Evolutionary conservation across 2,113 vertebrate genomes (phyloP).

Genomic region (Corythaeola cristata): DNA sequence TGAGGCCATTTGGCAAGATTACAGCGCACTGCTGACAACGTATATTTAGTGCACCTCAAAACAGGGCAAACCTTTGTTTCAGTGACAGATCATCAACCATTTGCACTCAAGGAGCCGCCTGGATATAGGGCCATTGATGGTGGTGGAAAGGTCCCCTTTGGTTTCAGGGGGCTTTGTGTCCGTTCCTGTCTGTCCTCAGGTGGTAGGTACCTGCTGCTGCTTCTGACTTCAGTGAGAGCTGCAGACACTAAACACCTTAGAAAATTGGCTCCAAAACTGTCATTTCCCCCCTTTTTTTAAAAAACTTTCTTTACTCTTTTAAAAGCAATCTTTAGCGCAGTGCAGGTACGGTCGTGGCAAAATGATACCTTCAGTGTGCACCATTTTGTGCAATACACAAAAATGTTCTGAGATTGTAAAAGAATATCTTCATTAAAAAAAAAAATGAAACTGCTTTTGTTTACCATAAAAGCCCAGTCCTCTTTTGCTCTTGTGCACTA

Average conservation of each 20-base stretch:
- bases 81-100: not conserved
- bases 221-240: not conserved
- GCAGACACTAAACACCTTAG: not conserved
- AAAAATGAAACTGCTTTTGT: slow-evolving; percentile 16
- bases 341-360: not conserved
- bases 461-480: not conserved
- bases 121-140: not conserved
- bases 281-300: not conserved
- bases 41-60: not conserved
- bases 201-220: not conserved
- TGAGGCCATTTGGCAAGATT: not conserved
- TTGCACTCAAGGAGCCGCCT: not conserved
- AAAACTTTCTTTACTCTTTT: not conserved
- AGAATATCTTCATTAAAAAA: slow-evolving; percentile 16
- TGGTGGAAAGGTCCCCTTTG: not conserved
- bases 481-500: not conserved
- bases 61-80: not conserved
- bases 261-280: not conserved
- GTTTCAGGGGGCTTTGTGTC: not conserved
- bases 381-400: not conserved
- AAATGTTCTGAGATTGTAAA: slow-evolving; percentile 16
- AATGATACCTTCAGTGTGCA: not conserved
- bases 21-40: not conserved
- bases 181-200: not conserved
- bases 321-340: not conserved